Conservation (phyloP, 2,113 vertebrate genomes). For the Apteryx owenii region DNA sequence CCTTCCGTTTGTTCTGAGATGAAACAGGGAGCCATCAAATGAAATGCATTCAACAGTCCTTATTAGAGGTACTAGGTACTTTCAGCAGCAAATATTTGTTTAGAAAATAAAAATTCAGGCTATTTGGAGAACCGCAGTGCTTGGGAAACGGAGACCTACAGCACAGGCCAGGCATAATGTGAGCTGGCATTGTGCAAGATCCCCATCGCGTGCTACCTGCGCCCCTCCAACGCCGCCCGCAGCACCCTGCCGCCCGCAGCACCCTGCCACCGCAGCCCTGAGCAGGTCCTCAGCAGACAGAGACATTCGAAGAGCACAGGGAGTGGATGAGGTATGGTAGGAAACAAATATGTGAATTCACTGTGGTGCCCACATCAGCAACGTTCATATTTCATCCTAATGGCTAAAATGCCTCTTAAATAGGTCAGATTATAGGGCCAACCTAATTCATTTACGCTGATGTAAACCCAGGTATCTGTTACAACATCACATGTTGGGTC, state of each 20-base stretch:
- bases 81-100: slow-evolving; percentile 12
- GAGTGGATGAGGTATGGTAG: fast-evolving
- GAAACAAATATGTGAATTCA: background rate
- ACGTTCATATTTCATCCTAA: slow-evolving; percentile 13
- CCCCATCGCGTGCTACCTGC: background rate
- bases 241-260: background rate
- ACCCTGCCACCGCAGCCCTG: background rate
- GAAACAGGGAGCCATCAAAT: background rate
- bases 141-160: slow-evolving; percentile 16
- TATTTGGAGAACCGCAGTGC: background rate
- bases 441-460: slow-evolving; percentile 56
- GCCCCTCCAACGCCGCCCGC: background rate
- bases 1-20: slow-evolving; percentile 6
- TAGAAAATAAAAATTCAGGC: background rate
- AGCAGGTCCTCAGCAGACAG: background rate
- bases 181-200: slow-evolving; percentile 1
- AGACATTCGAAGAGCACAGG: background rate
- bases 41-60: background rate
- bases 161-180: background rate
- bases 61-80: background rate
- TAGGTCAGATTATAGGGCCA: slow-evolving; percentile 40
- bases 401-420: slow-evolving; percentile 43
- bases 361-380: background rate
- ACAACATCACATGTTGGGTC: slow-evolving; percentile 8
- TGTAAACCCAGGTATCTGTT: slow-evolving; percentile 60